These are phyloP conservation scores for Argya squamiceps DNA, from an alignment of 2,797 vertebrate genomes.

Conservation along the genomic window DNA sequence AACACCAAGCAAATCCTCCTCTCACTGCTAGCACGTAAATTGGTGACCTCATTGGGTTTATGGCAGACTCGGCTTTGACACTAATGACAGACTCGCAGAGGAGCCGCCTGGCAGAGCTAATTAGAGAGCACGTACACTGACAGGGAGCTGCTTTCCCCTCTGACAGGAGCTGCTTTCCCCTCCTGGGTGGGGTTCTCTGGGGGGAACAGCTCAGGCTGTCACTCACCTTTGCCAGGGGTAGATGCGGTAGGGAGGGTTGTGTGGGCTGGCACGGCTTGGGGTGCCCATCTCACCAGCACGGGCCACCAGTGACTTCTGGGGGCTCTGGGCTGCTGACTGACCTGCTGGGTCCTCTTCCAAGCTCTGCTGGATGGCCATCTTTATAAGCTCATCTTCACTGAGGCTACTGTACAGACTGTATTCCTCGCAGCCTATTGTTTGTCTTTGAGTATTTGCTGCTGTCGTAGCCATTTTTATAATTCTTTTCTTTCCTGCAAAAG, in stretches of 20 bases:
- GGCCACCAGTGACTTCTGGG: conserved; percentile 37
- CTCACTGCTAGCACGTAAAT: rapidly evolving
- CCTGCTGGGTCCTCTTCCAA: conserved; percentile 67
- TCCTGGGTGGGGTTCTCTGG: not conserved
- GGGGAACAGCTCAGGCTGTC: not conserved
- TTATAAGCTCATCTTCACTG: conserved; percentile 88
- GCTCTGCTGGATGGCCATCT: conserved; percentile 91
- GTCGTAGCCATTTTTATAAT: conserved; percentile 67
- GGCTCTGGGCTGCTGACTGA: conserved; percentile 36
- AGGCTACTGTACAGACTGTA: conserved; percentile 88
- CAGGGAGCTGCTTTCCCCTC: not conserved
- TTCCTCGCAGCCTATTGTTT: conserved; percentile 80
- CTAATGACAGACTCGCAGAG: conserved; percentile 2
- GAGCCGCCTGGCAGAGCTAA: not conserved
- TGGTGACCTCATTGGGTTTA: conserved; percentile 22
- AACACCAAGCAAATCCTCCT: not conserved
- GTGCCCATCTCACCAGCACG: not conserved
- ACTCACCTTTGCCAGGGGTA: conserved; percentile 78
- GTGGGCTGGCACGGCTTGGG: not conserved
- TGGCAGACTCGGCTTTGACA: not conserved
- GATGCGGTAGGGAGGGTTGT: conserved; percentile 60
- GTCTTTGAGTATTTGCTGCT: conserved; percentile 38
- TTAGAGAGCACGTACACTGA: not conserved
- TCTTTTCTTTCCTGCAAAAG: not conserved
- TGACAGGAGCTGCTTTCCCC: not conserved